Evolutionary conservation across 2,888 invertebrate genomes (phyloP).

Genomic region (Busseola fusca): DNA sequence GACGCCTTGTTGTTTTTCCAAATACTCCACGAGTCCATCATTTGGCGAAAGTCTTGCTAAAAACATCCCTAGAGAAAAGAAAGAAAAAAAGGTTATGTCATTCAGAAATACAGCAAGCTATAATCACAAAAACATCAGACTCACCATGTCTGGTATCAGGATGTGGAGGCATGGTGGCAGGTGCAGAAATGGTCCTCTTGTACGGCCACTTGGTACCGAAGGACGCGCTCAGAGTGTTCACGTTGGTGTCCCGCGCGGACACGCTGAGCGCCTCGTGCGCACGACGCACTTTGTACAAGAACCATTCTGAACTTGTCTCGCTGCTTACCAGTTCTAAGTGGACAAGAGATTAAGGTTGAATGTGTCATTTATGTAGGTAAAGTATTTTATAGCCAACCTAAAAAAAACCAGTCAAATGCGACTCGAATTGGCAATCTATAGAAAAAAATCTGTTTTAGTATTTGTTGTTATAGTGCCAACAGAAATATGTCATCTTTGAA

Average conservation of each 20-base stretch:
- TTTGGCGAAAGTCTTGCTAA: no score
- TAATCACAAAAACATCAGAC: background rate
- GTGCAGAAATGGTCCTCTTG: constrained; percentile 97
- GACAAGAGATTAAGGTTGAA: background rate
- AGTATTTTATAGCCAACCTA: background rate
- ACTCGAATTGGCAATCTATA: no score
- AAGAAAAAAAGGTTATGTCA: no score
- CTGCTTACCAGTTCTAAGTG: constrained; percentile 94
- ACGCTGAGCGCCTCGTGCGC: constrained; percentile 96
- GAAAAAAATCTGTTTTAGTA: no score
- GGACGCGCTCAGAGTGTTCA: constrained; percentile 94
- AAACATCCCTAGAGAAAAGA: no score
- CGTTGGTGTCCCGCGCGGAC: constrained; percentile 78
- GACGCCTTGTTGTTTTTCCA: no score
- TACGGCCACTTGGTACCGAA: constrained; percentile 98
- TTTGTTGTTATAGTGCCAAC: no score
- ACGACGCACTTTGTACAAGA: constrained; percentile 95
- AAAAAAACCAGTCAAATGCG: no score
- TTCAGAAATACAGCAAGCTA: background rate
- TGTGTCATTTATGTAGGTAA: background rate
- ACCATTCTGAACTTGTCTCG: constrained; percentile 95
- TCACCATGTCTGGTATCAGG: constrained; percentile 50
- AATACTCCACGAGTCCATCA: no score
- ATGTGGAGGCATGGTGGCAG: constrained; percentile 93
- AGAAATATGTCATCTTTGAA: no score